Evolutionary conservation across 37 sponge, comb jelly and placozoan genomes (phyloP), one percentile per base, ranked within the genome.

Genomic region (Aplysina aerophoba): DNA sequence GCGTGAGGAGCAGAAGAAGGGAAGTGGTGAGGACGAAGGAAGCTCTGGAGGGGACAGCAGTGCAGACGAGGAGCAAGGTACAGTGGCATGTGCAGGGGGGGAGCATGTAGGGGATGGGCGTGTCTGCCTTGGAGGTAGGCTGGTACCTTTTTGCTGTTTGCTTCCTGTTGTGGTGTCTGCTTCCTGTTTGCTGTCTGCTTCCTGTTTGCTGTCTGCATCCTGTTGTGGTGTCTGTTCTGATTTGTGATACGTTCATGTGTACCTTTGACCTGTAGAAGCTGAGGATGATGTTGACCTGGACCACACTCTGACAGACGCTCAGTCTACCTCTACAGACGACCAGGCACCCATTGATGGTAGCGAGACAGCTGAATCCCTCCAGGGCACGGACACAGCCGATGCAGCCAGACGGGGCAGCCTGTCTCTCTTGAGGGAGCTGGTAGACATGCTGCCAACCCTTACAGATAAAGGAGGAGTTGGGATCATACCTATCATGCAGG

Each of bases 401-500:
- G 25, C 78, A 41, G 78, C 37, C n/a, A 40, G 39, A 44, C 25
- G 16, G 53, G 53, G 44, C 24, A 15, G 78, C n/a, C 60, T 86
- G 58, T 31, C 69, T 17, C 60, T 95, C 44, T 63, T 95, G 62
- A 55, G n/a, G 35, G 38, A 34, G 20, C 68, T 95, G 57, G 36
- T 89, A 16, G 57, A 90, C 0, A 79, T 84, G 15, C 40, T 95
- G 20, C 50, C 80, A 15, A 34, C 41, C 19, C 56, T 88, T 39
- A 87, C 85, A 50, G 83, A 73, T 5, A 87, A 61, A 20, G 96
- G 93, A 6, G 96, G 96, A 14, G 66, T 90, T 53, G 74, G 89
- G 16, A 54, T 83, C 56, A 88, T 95, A 17, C 86, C 90, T 28
- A 86, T 79, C 59, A 72, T 95, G 59, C 90, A 95, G 81, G 95